Base-by-base conservation (phyloP, 1,140 invertebrate species). In the Bacillus rossius region DNA sequence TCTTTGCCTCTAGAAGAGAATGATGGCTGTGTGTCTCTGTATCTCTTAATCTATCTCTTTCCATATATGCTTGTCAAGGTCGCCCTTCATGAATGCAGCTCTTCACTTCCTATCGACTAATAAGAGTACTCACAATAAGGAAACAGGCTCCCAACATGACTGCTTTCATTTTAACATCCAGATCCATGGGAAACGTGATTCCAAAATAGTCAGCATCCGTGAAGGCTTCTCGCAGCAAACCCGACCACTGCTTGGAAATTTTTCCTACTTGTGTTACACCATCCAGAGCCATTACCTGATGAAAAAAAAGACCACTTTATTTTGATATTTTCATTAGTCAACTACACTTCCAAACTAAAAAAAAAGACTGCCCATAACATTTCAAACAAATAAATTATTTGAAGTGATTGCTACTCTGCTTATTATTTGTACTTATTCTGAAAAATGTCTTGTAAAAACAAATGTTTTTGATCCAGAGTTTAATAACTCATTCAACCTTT, bases 131-230 rank as follows among this genome's bases (percentile, higher is more conserved):
- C 74, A 88, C 86, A 69, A 87, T 84, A n/a, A 88, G 71, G 67
- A 88, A 80, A 63, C 79, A 81, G 8, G 89, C 87, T 25, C 86
- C 90, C 2, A 94, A 70, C 56, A 92, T 73, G 5, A 88, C 81
- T 1, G 89, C 89, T 70, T 94, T 94, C 69, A 91, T 86, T 63
- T 84, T 83, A 8, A 91, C 87, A 66, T 91, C 87, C 57, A 94
- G 73, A 70, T 92, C 88, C 66, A 86, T 75, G 1, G 89, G 89
- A 71, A 93, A 92, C 3, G 77, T 79, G 16, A 94, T 84, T 42
- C 86, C 87, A 72, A 92, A 92, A 64, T 85, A 82, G 69, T 91
- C 87, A 0, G 86, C 77, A 73, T 90, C 86, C 0, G 87, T 89
- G 65, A 91, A 88, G 2, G 81, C 68, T 74, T 91, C 87, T 22